Percentiles rank a stretch among this genome's conserved stretches.
Conservation (phyloP, 1,140 invertebrate genomes). For the Dufourea novaeangliae region DNA sequence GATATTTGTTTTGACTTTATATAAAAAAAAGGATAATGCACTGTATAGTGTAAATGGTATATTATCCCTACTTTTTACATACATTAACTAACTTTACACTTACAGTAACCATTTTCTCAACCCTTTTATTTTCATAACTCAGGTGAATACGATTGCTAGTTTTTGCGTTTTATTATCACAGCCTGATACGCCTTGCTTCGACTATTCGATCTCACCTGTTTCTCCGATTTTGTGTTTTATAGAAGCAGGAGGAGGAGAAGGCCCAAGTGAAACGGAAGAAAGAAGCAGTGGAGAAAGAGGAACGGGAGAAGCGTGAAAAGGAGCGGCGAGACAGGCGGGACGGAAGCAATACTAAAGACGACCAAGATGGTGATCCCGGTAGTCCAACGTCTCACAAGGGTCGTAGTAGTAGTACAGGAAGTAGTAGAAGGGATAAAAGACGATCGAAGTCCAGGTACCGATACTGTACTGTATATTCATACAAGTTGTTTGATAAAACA, state of each 20-base stretch:
- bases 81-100: constrained; percentile 52
- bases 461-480: background rate
- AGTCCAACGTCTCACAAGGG: constrained; percentile 78
- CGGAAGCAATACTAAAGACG: constrained; percentile 78
- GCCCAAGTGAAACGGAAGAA: constrained; percentile 83
- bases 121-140: constrained; percentile 49
- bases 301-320: constrained; percentile 79
- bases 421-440: constrained; percentile 78
- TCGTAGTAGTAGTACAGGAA: constrained; percentile 73
- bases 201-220: constrained; percentile 53
- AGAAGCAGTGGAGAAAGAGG: constrained; percentile 80
- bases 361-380: constrained; percentile 77
- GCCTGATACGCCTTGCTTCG: constrained; percentile 48
- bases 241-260: constrained; percentile 86
- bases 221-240: constrained; percentile 78
- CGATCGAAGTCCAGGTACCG: constrained; percentile 81
- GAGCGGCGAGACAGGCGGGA: constrained; percentile 74
- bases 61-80: constrained; percentile 30
- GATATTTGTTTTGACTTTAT: constrained; percentile 29
- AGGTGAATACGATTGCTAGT: constrained; percentile 71
- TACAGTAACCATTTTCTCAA: constrained; percentile 39
- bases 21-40: constrained; percentile 7
- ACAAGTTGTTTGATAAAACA: background rate
- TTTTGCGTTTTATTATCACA: constrained; percentile 66
- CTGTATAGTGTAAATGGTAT: constrained; percentile 38